These are phyloP conservation scores for Timema podura DNA, from an alignment of 2,888 invertebrate genomes.

Conservation along the genomic window DNA sequence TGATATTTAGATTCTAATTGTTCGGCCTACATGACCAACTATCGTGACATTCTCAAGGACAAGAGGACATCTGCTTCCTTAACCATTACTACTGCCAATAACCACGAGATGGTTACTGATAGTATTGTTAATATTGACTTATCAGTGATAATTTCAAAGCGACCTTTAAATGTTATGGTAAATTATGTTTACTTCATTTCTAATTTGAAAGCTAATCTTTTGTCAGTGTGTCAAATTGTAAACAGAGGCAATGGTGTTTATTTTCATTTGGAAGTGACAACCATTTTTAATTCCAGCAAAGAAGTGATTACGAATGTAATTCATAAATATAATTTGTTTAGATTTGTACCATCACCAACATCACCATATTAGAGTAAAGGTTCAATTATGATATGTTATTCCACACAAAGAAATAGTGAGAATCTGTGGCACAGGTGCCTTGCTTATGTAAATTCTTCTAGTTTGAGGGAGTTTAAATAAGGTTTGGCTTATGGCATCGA, in stretches of 20 bases:
- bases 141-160: background rate
- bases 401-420: background rate
- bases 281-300: background rate
- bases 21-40: too few species aligned
- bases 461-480: background rate
- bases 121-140: background rate
- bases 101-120: background rate
- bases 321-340: background rate
- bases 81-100: too few species aligned
- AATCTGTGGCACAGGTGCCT: background rate
- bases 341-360: background rate
- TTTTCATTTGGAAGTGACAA: background rate
- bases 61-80: too few species aligned
- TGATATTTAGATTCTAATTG: too few species aligned
- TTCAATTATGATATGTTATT: background rate
- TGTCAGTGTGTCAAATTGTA: background rate
- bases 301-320: background rate
- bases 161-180: background rate
- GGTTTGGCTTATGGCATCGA: background rate
- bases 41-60: too few species aligned
- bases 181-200: background rate
- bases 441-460: background rate
- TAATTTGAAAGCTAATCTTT: slow-evolving; percentile 8
- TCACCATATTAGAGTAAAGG: background rate
- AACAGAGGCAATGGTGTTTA: background rate